Conservation (phyloP, 2,797 vertebrate genomes). For the Onychomys torridus region DNA sequence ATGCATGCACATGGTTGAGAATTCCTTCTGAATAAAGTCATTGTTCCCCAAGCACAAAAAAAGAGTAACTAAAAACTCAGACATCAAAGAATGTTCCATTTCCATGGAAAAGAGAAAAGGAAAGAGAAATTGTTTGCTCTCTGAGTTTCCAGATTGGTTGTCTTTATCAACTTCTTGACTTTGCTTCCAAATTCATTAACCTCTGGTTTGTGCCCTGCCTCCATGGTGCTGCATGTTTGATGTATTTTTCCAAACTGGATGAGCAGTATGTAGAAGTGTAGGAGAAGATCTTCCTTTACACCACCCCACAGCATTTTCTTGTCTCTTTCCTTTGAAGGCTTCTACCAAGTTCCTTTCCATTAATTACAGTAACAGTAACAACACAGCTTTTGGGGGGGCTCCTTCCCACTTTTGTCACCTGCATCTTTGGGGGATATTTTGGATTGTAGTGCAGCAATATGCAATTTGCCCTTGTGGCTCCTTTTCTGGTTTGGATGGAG, state of each 20-base stretch:
- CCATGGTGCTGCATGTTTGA: background rate
- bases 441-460: slow-evolving; percentile 15
- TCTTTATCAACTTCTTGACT: slow-evolving; percentile 31
- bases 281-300: background rate
- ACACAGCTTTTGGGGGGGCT: slow-evolving; percentile 48
- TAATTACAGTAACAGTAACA: slow-evolving; percentile 65
- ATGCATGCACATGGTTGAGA: background rate
- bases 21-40: slow-evolving; percentile 52
- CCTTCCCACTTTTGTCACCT: slow-evolving; percentile 34
- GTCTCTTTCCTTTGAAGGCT: slow-evolving; percentile 45
- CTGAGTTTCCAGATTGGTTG: slow-evolving; percentile 11
- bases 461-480: background rate
- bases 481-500: background rate
- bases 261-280: background rate
- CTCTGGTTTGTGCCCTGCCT: background rate
- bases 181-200: slow-evolving; percentile 61
- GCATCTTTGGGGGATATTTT: slow-evolving; percentile 47
- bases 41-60: slow-evolving; percentile 5
- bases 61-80: background rate
- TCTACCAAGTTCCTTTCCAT: slow-evolving; percentile 62
- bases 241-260: slow-evolving; percentile 42
- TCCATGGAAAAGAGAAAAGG: background rate
- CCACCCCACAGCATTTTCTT: background rate
- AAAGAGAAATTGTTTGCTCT: background rate
- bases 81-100: background rate